These are phyloP conservation scores for Halesus radiatus DNA, from an alignment of 1,140 invertebrate genomes.

Conservation along the genomic window DNA sequence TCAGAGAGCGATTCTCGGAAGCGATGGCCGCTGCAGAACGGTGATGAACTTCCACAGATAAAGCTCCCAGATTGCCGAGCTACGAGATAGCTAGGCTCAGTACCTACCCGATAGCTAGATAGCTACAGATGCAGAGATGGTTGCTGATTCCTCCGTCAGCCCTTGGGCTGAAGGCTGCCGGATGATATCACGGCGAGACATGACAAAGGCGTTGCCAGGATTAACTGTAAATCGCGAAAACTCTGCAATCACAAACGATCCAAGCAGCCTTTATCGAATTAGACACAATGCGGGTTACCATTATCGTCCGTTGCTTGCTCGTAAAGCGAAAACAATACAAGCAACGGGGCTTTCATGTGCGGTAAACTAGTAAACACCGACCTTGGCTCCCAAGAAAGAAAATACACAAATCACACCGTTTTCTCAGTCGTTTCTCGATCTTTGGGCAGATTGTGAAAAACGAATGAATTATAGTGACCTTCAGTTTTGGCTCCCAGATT, in stretches of 20 bases:
- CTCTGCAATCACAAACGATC: conserved; percentile 38
- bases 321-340: conserved; percentile 30
- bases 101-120: background rate
- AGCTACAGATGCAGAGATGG: background rate
- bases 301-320: background rate
- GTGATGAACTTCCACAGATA: conserved; percentile 31
- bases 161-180: conserved; percentile 33
- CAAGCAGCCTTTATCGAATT: conserved; percentile 46
- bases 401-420: conserved; percentile 8
- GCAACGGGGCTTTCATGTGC: conserved; percentile 25
- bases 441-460: background rate
- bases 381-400: conserved; percentile 13
- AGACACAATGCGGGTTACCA: conserved; percentile 38
- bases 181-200: conserved; percentile 45
- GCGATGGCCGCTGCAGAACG: conserved; percentile 24
- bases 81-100: background rate
- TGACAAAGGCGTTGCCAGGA: conserved; percentile 46
- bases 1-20: conserved; percentile 29
- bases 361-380: background rate
- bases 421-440: conserved; percentile 1
- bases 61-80: background rate
- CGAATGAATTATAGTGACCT: conserved; percentile 18
- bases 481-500: conserved; percentile 14
- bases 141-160: conserved; percentile 16
- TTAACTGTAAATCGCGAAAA: conserved; percentile 50